Evolutionary conservation across 1,140 invertebrate species (phyloP).

Genomic region (Orius laevigatus): DNA sequence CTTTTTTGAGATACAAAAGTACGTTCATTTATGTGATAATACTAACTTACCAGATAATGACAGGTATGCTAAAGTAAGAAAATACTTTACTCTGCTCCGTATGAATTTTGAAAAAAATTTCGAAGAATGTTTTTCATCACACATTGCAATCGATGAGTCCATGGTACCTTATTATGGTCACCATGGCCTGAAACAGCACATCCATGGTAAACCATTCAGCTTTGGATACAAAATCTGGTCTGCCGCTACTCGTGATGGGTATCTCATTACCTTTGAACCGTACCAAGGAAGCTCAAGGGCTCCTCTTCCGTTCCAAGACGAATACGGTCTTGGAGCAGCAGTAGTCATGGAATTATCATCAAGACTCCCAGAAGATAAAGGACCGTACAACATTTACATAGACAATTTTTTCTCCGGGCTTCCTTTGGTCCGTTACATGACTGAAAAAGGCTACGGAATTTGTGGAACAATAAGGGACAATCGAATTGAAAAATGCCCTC

Average conservation of each 20-base stretch:
- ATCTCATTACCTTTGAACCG: slow-evolving; percentile 9
- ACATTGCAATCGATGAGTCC: slow-evolving; percentile 30
- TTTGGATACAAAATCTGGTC: slow-evolving; percentile 31
- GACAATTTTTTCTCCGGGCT: slow-evolving; percentile 8
- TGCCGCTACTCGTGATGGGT: slow-evolving; percentile 1
- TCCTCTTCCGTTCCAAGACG: neutral
- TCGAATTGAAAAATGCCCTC: neutral
- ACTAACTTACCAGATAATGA: slow-evolving; percentile 21
- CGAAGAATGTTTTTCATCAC: slow-evolving; percentile 25
- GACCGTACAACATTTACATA: slow-evolving; percentile 7
- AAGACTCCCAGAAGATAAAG: slow-evolving; percentile 3
- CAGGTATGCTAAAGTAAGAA: slow-evolving; percentile 24
- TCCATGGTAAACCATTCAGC: slow-evolving; percentile 30
- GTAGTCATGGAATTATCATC: slow-evolving; percentile 7
- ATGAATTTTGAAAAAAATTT: slow-evolving; percentile 23
- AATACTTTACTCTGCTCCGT: slow-evolving; percentile 22
- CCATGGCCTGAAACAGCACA: slow-evolving; percentile 31
- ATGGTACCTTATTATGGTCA: slow-evolving; percentile 34
- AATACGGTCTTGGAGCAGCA: slow-evolving; percentile 4
- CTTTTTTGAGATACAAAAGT: slow-evolving; percentile 20
- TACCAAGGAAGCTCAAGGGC: slow-evolving; percentile 10
- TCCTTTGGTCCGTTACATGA: neutral
- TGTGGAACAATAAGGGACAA: neutral
- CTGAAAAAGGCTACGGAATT: neutral
- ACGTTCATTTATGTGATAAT: slow-evolving; percentile 24